These are phyloP conservation scores for Muscicapa striata DNA, from an alignment of 2,797 vertebrate species.

Conservation along the genomic window DNA sequence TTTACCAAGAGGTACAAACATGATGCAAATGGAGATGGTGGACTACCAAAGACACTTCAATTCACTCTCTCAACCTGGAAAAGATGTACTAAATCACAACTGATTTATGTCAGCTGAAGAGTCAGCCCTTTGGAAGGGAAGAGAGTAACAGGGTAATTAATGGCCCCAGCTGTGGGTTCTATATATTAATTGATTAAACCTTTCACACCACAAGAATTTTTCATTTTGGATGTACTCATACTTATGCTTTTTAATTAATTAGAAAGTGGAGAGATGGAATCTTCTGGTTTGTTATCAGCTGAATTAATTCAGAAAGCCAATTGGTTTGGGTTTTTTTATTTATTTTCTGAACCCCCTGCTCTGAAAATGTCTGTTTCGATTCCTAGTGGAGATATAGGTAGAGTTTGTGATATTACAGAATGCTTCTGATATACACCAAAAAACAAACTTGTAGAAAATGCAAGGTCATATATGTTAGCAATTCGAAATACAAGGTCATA, in stretches of 20 bases:
- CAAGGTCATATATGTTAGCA: background rate
- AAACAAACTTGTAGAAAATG: background rate
- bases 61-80: background rate
- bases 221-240: constrained; percentile 31
- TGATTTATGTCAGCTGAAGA: background rate
- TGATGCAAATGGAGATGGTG: background rate
- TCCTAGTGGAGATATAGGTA: background rate
- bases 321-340: background rate
- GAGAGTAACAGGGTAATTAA: constrained; percentile 23
- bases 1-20: background rate
- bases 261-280: constrained; percentile 3
- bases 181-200: constrained; percentile 14
- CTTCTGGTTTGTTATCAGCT: background rate
- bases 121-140: background rate
- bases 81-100: background rate
- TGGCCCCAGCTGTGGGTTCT: background rate
- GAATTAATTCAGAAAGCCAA: background rate
- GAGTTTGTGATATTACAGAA: background rate
- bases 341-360: no score
- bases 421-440: background rate
- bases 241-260: constrained; percentile 21
- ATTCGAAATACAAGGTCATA: background rate
- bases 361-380: background rate
- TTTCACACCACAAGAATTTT: constrained; percentile 15
- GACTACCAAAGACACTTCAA: background rate